Evolutionary conservation across 2,797 vertebrate species (phyloP).

Genomic region (Sylvia borin): DNA sequence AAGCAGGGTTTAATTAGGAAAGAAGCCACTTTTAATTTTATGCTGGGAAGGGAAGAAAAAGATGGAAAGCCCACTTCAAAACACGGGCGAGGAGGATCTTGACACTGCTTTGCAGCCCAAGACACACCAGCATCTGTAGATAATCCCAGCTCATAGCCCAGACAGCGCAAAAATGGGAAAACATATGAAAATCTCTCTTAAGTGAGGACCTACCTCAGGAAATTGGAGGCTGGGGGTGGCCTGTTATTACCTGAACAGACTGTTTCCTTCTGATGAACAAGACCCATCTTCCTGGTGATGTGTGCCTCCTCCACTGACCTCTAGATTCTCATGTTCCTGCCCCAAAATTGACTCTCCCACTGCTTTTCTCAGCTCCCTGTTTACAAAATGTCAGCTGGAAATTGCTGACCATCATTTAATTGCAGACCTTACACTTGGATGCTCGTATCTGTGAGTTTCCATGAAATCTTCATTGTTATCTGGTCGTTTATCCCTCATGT

Average conservation of each 20-base stretch:
- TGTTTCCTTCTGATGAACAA: not conserved
- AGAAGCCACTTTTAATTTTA: not conserved
- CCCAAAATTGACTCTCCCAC: not conserved
- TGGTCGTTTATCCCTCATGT: not conserved
- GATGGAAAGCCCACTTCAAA: not conserved
- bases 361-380: not conserved
- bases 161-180: not conserved
- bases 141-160: not conserved
- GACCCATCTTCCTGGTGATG: not conserved
- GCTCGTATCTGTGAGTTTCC: not conserved
- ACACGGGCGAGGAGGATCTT: not conserved
- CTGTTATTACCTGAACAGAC: not conserved
- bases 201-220: not conserved
- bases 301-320: not conserved
- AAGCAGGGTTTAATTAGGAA: not conserved
- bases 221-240: not conserved
- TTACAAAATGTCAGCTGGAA: slow-evolving; percentile 16
- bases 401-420: slow-evolving; percentile 2
- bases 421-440: not conserved
- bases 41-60: not conserved
- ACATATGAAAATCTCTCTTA: not conserved
- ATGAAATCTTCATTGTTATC: slow-evolving; percentile 51
- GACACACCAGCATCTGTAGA: not conserved
- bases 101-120: not conserved
- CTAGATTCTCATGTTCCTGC: not conserved